These are phyloP conservation scores for Adineta ricciae DNA, from an alignment of 2,888 invertebrate species.

Conservation along the genomic window DNA sequence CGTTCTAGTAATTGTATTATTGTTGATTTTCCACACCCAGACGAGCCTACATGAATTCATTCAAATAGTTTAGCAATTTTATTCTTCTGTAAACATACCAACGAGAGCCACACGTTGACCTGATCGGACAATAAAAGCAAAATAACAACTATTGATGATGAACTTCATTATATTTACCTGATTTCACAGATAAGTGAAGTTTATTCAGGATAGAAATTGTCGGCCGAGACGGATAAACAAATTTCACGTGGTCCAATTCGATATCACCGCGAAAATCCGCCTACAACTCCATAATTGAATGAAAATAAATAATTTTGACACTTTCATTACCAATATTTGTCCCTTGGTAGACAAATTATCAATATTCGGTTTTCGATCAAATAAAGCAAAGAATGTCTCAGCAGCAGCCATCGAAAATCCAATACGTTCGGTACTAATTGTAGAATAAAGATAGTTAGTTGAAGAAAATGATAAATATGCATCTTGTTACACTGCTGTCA, in stretches of 20 bases:
- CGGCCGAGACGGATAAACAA: not conserved
- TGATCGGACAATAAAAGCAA: not conserved
- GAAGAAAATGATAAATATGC: not conserved
- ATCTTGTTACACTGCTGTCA: not conserved
- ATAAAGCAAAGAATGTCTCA: conserved; percentile 40
- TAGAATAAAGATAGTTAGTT: conserved; percentile 37
- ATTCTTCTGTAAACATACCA: too few species aligned
- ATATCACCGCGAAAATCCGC: not conserved
- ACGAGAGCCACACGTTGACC: not conserved
- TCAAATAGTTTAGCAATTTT: too few species aligned
- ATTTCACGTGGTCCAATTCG: not conserved
- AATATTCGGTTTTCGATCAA: conserved; percentile 42
- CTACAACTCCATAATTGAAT: not conserved
- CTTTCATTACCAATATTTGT: not conserved
- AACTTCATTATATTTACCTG: not conserved
- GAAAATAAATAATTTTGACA: not conserved
- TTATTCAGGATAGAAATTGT: not conserved
- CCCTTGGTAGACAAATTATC: conserved; percentile 36
- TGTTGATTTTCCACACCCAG: not conserved
- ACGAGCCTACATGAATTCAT: too few species aligned
- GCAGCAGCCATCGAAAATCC: conserved; percentile 38
- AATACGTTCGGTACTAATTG: conserved; percentile 37
- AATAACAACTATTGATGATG: not conserved
- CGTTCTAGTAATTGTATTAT: not conserved
- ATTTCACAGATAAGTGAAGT: not conserved